A percentile compares a stretch with the other conserved stretches of the same genome.
These are phyloP conservation scores for Lasioglossum calceatum DNA, from an alignment of 2,888 invertebrate species.

Conservation along the genomic window DNA sequence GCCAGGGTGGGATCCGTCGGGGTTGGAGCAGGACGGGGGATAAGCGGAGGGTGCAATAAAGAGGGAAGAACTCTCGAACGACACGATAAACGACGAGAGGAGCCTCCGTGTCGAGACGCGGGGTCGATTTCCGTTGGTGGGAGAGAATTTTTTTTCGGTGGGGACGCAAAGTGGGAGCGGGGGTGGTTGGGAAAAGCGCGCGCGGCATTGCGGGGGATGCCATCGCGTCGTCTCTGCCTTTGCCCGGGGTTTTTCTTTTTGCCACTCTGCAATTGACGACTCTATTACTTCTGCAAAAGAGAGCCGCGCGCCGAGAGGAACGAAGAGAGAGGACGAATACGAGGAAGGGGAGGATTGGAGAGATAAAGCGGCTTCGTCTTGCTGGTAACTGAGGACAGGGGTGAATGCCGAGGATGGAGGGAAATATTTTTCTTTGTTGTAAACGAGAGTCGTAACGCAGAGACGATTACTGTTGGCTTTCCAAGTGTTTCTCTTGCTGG, in stretches of 20 bases:
- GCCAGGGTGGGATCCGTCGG: constrained; percentile 17
- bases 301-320: constrained; percentile 15
- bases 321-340: constrained; percentile 24
- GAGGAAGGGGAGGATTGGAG: constrained; percentile 35
- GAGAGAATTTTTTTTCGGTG: constrained; percentile 66
- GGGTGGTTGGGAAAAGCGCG: neutral
- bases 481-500: constrained; percentile 37
- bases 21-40: constrained; percentile 49
- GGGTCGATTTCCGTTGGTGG: constrained; percentile 76
- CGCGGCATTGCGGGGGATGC: constrained; percentile 33
- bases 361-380: constrained; percentile 67
- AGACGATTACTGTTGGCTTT: constrained; percentile 34
- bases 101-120: constrained; percentile 68
- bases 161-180: constrained; percentile 12
- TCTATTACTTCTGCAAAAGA: constrained; percentile 71
- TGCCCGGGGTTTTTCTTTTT: constrained; percentile 62
- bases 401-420: constrained; percentile 52
- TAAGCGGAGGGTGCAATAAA: constrained; percentile 50
- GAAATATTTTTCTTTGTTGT: constrained; percentile 64
- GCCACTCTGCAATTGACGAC: constrained; percentile 72
- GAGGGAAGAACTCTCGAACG: constrained; percentile 64
- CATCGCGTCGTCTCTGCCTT: constrained; percentile 64
- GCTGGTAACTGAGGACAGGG: constrained; percentile 63
- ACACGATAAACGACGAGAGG: constrained; percentile 66
- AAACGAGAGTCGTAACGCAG: constrained; percentile 39